Evolutionary conservation across 2,888 invertebrate genomes (phyloP).

Genomic region (Cryptocephalus moraei): DNA sequence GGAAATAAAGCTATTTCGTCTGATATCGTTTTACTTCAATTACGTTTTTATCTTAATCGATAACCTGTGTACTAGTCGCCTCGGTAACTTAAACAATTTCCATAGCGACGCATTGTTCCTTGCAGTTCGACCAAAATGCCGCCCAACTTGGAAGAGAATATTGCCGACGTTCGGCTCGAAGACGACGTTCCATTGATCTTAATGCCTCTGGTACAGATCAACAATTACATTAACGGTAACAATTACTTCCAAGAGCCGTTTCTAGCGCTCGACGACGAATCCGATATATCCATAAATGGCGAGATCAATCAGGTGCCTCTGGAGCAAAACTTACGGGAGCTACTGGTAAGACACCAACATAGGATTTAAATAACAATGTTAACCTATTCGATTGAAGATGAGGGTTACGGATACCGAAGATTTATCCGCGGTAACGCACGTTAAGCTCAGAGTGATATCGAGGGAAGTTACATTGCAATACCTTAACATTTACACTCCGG

Average conservation of each 20-base stretch:
- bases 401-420: constrained; percentile 39
- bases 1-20: too few relatives aligned
- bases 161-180: constrained; percentile 2
- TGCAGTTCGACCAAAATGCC: constrained; percentile 10
- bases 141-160: constrained; percentile 18
- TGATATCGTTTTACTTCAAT: background rate
- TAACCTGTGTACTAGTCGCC: background rate
- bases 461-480: constrained; percentile 54
- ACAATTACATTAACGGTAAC: background rate
- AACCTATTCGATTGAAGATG: constrained; percentile 25
- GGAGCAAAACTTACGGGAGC: constrained; percentile 23
- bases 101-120: background rate
- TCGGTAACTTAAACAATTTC: background rate
- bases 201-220: constrained; percentile 6
- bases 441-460: constrained; percentile 55
- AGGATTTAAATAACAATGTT: background rate
- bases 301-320: constrained; percentile 11
- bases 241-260: constrained; percentile 3
- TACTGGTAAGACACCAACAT: constrained; percentile 18
- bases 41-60: background rate
- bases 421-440: constrained; percentile 43
- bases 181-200: constrained; percentile 9
- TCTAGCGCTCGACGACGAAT: constrained; percentile 1
- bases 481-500: constrained; percentile 51
- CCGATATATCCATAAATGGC: constrained; percentile 1